Base-by-base conservation (phyloP, 2,113 vertebrate genomes). In the Ophthalmolycus amberensis region DNA sequence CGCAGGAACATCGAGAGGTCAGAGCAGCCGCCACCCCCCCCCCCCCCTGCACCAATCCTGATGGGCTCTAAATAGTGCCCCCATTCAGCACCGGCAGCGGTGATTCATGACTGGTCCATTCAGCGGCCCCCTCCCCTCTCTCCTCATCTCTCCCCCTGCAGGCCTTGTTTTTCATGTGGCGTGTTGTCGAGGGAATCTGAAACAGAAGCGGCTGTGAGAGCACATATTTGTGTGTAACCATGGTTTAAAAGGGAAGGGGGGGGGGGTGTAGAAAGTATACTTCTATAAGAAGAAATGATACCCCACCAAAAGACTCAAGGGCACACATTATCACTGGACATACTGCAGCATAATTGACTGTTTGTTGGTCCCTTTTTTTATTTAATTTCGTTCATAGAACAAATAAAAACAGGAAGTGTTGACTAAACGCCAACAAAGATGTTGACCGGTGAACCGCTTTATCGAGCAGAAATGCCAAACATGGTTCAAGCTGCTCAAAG, bases 1-100 rank as follows among this genome's bases (percentile, higher is more conserved):
- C 97, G 97, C 78, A 96, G 98, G 92, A 99, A 99, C 89, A 99
- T 99, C 40, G 96, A 99, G 89, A 97, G 98, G 97, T 99, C 89
- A 79, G 88, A 79, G 37, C 6, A 9, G 52, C 9, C 7, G 0
- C 42, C n/a, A 9, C n/a, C 58, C 25, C 52, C 38, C 25, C 40
- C 16, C 16, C 16, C 48, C 8, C 48, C 6, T 7, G 48, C 48
- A 20, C 20, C 50, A 15, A n/a, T 22, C 50, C 50, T 3, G 50
- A 3, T 3, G 9, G 50, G 50, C 11, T 37, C 58, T 52, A 59
- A 32, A 90, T 82, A 91, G 68, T 63, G 29, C 10, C n/a, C 20
- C 84, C 71, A 87, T 90, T 91, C 82, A 92, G 56, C 66, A 37
- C n/a, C 3, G 32, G 64, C 68, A 18, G 75, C 69, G 22, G 5